Evolutionary conservation across 2,888 invertebrate species (phyloP), one percentile per base, ranked within the genome.

Genomic region (Hirtodrosophila trivittata): DNA sequence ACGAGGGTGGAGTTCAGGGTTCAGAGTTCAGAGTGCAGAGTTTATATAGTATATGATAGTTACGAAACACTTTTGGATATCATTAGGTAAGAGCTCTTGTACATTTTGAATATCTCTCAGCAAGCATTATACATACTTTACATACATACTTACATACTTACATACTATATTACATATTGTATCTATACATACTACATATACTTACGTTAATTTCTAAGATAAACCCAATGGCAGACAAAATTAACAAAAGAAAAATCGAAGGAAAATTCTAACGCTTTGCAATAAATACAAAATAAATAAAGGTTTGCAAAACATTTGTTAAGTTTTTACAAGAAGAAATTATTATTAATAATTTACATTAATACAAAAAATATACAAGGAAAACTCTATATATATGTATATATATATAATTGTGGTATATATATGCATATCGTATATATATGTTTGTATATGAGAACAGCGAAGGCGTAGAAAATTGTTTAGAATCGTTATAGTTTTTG

Each of bases 301-400:
- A 55, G 75, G 78, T 82, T 80, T 80, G 82, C 74, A 66, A 70
- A 86, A 70, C 69, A 69, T 87, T 87, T 82, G 82, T 82, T 82
- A 82, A 82, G 82, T 82, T 82, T 82, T 86, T 82, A 87, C 82
- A 85, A 85, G 85, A 65, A 64, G 59, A 62, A 59, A 64, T 46
- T 66, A 67, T 73, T 67, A 72, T 66, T 56, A 78, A 46, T 3
- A 21, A 3, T 21, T 3, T 21, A 21, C 2, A 21, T 21, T 3
- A 21, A 21, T 21, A 3, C n/a, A n/a, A 21, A 21, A 21, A 21
- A 21, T 21, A 21, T 21, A 21, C 18, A 21, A 5, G 5, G 32
- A 51, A 49, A 74, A 59, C 60, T 63, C 70, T 63, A 51, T 62
- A 68, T 64, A 59, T 87, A 65, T 42, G 73, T 62, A 62, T 52